Base-by-base conservation (phyloP, 2,797 vertebrate genomes). In the Dipus sagitta region DNA sequence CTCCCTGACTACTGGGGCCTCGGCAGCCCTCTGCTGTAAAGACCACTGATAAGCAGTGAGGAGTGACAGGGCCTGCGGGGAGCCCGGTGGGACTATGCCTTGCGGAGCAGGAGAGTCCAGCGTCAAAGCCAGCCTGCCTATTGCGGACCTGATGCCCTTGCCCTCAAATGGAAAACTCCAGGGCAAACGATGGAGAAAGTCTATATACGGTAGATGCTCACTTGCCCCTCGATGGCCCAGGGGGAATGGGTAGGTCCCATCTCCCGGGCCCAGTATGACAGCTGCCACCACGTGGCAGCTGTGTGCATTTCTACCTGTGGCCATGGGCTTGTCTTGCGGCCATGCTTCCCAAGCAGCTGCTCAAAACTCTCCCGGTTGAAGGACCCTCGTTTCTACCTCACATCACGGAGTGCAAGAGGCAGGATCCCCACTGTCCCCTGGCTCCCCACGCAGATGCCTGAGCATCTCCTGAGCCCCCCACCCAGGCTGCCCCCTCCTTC, bases 61-160 rank as follows among this genome's bases (percentile, higher is more conserved):
- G 32, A 54, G 0, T 1, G 60, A 6, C 13, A 52, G 30, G 76
- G 28, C 17, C 1, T 0, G 15, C 0, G 0, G 0, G 30, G 83
- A 11, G 4, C n/a, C 60, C 0, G 20, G 30, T 0, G 0, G 71
- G 30, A 17, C 32, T 9, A 6, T 3, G 1, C 30, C 2, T 1
- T 13, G 54, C 4, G 2, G 81, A 79, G 17, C 32, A 11, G 0
- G 47, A 10, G 34, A 38, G 79, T 34, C 83, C 17, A 14, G 1
- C 2, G 26, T 78, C 38, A 21, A 80, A 54, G 5, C 42, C 32
- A 14, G 7, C 26, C 26, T 52, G 13, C 9, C 28, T 38, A 24
- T 34, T 47, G 15, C 23, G 20, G 28, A 38, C 52, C n/a, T 4
- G 9, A 4, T 0, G 0, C 68, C 82, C 83, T 82, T 12, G 13